Base-by-base conservation (phyloP, 37 sponge, comb jelly and placozoan genomes). In the Eunapius fragilis region DNA sequence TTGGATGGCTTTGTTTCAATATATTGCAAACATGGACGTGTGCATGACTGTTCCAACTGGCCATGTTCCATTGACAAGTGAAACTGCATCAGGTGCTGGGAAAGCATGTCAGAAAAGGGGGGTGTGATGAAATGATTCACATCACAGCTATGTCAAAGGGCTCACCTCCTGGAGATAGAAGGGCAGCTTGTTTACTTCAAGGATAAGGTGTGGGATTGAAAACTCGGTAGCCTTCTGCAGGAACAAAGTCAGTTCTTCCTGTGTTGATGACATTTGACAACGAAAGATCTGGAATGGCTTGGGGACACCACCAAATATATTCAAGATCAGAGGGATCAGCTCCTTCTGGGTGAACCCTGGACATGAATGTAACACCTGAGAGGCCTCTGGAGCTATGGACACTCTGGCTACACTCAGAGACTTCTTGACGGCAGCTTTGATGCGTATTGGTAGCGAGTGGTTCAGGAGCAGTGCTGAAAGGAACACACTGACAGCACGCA, bases 161-260 rank as follows among this genome's bases (percentile, higher is more conserved):
- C 79, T 10, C 37, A 93, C 94, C 91, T 94, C 94, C 36, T 94
- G 94, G 11, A 94, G 83, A 31, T 87, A 72, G 71, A 85, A 88
- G 27, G 91, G 87, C 17, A 94, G 86, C 38, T 76, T 41, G 70
- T 94, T 90, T 34, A 94, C 94, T 27, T 82, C 85, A 69, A 94
- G 76, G 47, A 93, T 80, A 14, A 91, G 87, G 68, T 86, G 86
- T 24, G 73, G 47, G 67, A 75, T 70, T 67, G 83, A 79, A 27
- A 83, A 37, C 22, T 77, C 70, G 49, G 33, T 45, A 6, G 71
- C 82, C 48, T 84, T 33, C 75, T 91, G 75, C 74, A 88, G 72
- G 68, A 94, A 94, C 73, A 94, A 83, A 23, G 28, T 32, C 28
- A 94, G 89, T 78, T 94, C 95, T 49, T 89, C 92, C 31, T 85